Base-by-base conservation (phyloP, 2,888 invertebrate species). In the Watsonalla cultraria region DNA sequence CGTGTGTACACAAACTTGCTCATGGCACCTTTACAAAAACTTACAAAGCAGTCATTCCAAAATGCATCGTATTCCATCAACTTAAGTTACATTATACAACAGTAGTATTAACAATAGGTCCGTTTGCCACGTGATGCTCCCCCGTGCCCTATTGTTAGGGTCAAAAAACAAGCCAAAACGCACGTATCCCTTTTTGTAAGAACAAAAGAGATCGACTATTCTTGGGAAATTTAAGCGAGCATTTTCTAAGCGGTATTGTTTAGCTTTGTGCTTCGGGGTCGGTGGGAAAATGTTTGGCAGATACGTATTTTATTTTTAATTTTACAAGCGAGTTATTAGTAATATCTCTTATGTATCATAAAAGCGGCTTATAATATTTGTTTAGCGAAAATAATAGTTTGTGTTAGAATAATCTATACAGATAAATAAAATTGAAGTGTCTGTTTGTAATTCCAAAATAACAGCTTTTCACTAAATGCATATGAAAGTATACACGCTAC, bases 131-230 rank as follows among this genome's bases (percentile, higher is more conserved):
- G 89, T 88, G 89, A 72, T 86, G 62, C 61, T 56, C 71, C 70
- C 74, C 65, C 61, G 62, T 72, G 66, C 69, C 74, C 76, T 70
- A 76, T 82, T 83, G 82, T 84, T 78, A 78, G 77, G 80, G 81
- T 83, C 82, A 85, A 83, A 87, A 86, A 85, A 85, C 82, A 81
- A 74, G 78, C 81, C 78, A 71, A 81, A 87, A 78, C 80, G 79
- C 84, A 82, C 81, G 81, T 81, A 74, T 78, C 78, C 74, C 75
- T 76, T 77, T 75, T 76, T 69, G 62, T 61, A 65, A 61, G 76
- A 80, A 85, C 83, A 85, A 86, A 74, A 79, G 78, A 66, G 61
- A 60, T 45, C 64, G 57, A 60, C 65, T 61, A 73, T 74, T 80
- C 79, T 80, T 77, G 80, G 81, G 84, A 81, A 84, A 82, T 74